Evolutionary conservation across 2,888 invertebrate species (phyloP), one percentile per base, ranked within the genome.

Genomic region (Drosophila meridionalis): DNA sequence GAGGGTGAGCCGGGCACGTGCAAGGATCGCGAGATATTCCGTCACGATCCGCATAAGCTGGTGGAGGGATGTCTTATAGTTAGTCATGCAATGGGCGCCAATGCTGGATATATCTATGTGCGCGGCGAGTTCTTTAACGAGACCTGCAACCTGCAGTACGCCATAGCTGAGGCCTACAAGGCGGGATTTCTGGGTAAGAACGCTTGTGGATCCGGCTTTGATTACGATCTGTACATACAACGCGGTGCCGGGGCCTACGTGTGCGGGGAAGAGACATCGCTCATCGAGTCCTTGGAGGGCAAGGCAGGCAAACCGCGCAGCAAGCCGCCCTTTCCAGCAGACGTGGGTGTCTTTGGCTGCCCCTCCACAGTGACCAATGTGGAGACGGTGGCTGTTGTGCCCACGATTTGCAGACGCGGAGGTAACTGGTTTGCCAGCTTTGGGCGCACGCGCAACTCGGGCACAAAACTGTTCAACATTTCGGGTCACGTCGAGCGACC

Each of bases 121-220:
- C 95, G 99, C 91, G 99, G 99, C 81, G 99, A 99, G 94, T 99
- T 99, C 93, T 99, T 99, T 93, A 99, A 99, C 93, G 99, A 99
- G 93, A 98, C 99, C 4, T 98, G 98, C 67, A 99, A 98, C 91
- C 95, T 99, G 93, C 99, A 99, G 94, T 96, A 98, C 45, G 99
- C 99, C 12, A 98, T 99, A 90, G 96, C 78, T 6, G 90, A 90
- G 67, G 90, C 90, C 96, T 99, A 99, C 93, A 97, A 98, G 93
- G 97, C 97, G 1, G 99, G 99, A 14, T 94, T 97, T 3, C 94
- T 99, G 64, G 99, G 99, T 4, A 87, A 84, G 64, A 90, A 90
- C 57, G 90, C 87, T 0, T 90, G 89, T 26, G 84, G 82, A 4
- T 43, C 98, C 0, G 99, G 99, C 0, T 99, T 96, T 92, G 98